Conservation (phyloP, 2,113 vertebrate genomes). For the Phasianus colchicus region DNA sequence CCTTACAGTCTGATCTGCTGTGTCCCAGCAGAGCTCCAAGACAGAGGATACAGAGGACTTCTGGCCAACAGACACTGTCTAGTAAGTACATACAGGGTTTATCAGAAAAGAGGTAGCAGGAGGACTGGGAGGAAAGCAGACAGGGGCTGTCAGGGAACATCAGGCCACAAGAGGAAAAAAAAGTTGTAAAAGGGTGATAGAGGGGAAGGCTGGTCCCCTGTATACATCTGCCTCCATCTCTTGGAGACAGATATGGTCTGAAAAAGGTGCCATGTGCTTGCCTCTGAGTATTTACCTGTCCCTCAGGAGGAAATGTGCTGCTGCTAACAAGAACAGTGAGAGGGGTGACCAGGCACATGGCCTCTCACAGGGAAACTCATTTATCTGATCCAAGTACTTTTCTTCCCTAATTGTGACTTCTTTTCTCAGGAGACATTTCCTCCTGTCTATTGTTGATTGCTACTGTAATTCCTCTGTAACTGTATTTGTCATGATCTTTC, state of each 20-base stretch:
- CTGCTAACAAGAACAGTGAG: neutral
- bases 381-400: neutral
- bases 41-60: neutral
- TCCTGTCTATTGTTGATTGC: neutral
- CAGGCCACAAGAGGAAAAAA: neutral
- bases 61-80: neutral
- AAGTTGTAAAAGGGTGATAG: neutral
- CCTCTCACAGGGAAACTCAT: neutral
- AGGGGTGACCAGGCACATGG: neutral
- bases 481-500: neutral
- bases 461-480: constrained; percentile 36
- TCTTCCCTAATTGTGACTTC: constrained; percentile 2
- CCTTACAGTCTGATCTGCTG: neutral
- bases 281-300: neutral
- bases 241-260: neutral
- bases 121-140: neutral
- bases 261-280: neutral
- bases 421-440: neutral
- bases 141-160: neutral
- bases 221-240: neutral
- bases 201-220: neutral
- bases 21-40: neutral
- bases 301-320: fast-evolving
- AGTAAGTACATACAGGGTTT: too few relatives aligned
- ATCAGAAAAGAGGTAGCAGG: neutral